phyloP scores from a whole-genome alignment of 1,140 invertebrate species.

The Atopsyche davidsoni region DNA sequence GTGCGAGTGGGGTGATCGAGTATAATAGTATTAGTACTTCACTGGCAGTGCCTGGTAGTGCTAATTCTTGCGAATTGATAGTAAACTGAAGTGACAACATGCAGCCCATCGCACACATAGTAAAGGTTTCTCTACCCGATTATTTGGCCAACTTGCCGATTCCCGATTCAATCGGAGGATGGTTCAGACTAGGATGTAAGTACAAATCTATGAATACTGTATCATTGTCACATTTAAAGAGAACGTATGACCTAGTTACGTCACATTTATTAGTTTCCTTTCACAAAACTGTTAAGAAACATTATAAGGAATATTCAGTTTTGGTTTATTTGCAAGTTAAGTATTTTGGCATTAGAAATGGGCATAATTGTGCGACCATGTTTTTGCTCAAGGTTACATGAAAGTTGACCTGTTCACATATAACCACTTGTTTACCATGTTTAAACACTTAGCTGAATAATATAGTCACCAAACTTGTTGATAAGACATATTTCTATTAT shows the following conservation, averaged over 20 bases:
- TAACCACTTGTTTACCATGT: no score
- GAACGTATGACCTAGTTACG: slow-evolving; percentile 16
- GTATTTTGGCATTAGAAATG: no score
- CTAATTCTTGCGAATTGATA: neutral
- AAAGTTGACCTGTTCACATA: no score
- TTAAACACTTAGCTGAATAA: no score
- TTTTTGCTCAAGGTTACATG: no score
- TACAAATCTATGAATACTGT: slow-evolving; percentile 2
- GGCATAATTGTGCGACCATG: no score
- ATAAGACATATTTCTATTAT: neutral
- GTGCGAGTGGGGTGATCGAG: neutral
- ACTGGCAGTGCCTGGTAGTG: slow-evolving; percentile 3
- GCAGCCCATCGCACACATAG: slow-evolving; percentile 63
- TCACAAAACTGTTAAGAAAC: no score
- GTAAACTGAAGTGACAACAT: slow-evolving; percentile 43
- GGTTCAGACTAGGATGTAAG: slow-evolving; percentile 72
- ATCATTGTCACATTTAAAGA: neutral
- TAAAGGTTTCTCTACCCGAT: slow-evolving; percentile 70
- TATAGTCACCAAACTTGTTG: no score
- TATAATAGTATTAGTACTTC: neutral
- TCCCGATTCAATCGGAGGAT: slow-evolving; percentile 68
- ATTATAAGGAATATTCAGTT: no score
- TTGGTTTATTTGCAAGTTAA: no score
- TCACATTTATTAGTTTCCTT: no score
- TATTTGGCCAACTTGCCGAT: slow-evolving; percentile 71